Conservation (phyloP, 2,797 vertebrate species). For the Sebastes variabilis region DNA sequence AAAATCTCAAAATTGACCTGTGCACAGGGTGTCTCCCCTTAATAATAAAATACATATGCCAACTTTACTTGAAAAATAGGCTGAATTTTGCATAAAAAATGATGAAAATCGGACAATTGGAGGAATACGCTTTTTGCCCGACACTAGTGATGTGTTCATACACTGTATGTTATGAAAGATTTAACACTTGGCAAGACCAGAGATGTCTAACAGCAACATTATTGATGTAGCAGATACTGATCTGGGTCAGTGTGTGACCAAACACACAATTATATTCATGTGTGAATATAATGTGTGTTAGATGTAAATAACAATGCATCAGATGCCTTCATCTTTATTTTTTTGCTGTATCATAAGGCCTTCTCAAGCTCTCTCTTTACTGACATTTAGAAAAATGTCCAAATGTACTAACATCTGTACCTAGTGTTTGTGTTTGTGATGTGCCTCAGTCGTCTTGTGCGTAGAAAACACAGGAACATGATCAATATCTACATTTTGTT, state of each 20-base stretch:
- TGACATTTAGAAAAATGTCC: constrained; percentile 24
- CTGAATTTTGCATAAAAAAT: neutral
- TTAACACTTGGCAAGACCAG: neutral
- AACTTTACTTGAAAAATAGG: neutral
- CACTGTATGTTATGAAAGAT: neutral
- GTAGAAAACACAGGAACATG: constrained; percentile 13
- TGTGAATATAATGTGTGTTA: constrained; percentile 3
- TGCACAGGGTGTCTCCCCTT: neutral
- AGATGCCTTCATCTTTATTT: constrained; percentile 49
- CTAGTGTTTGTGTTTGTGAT: constrained; percentile 27
- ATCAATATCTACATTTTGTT: constrained; percentile 24
- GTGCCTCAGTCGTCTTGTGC: constrained; percentile 52
- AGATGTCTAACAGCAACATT: neutral
- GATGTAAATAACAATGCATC: constrained; percentile 25
- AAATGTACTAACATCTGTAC: constrained; percentile 24
- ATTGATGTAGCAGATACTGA: neutral
- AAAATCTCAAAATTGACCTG: too few species aligned
- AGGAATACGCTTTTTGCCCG: neutral
- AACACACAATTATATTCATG: constrained; percentile 1
- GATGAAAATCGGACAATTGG: neutral
- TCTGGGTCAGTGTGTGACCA: neutral
- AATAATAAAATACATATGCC: neutral
- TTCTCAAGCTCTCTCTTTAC: constrained; percentile 9
- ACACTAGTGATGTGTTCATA: neutral
- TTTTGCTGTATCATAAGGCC: constrained; percentile 40